A percentile compares a stretch with the other conserved stretches of the same genome.
These are phyloP conservation scores for Bellardia pandia DNA, from an alignment of 2,888 invertebrate genomes.

Conservation along the genomic window DNA sequence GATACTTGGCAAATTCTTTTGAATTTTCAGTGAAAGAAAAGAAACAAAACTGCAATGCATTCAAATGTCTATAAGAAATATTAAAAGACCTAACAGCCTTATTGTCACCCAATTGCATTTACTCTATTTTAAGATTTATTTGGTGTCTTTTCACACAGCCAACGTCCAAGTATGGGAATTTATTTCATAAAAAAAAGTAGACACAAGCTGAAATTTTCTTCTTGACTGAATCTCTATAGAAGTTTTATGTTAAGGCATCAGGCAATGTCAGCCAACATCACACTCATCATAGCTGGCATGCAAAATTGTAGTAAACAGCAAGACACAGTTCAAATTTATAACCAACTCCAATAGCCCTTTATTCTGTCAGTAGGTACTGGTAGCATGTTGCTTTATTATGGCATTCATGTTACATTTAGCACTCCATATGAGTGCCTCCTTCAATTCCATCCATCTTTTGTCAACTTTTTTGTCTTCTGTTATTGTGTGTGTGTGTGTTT, in stretches of 20 bases:
- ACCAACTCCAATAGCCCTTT: not conserved
- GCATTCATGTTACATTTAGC: not conserved
- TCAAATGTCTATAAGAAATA: conserved; percentile 9
- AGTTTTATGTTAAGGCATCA: conserved; percentile 57
- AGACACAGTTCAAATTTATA: conserved; percentile 41
- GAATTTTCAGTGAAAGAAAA: conserved; percentile 5
- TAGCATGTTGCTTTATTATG: conserved; percentile 37
- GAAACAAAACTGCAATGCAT: conserved; percentile 29
- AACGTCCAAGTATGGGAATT: conserved; percentile 23
- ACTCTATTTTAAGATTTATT: conserved; percentile 13
- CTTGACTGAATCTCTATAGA: conserved; percentile 62
- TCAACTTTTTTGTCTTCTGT: conserved; percentile 18
- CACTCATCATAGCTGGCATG: conserved; percentile 46
- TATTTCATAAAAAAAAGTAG: not conserved
- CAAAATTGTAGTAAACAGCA: conserved; percentile 8
- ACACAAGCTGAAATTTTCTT: conserved; percentile 54
- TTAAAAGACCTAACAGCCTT: conserved; percentile 26
- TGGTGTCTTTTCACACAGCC: conserved; percentile 1
- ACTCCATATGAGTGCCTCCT: not conserved
- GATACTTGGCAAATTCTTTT: conserved; percentile 40
- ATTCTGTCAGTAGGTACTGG: not conserved
- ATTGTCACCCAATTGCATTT: conserved; percentile 67
- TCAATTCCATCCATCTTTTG: conserved; percentile 44
- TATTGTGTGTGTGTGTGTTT: not conserved
- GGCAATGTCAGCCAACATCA: conserved; percentile 35